Percentiles rank a stretch among this genome's conserved stretches.
Conservation (phyloP, 2,888 invertebrate species). For the Carcina quercana region DNA sequence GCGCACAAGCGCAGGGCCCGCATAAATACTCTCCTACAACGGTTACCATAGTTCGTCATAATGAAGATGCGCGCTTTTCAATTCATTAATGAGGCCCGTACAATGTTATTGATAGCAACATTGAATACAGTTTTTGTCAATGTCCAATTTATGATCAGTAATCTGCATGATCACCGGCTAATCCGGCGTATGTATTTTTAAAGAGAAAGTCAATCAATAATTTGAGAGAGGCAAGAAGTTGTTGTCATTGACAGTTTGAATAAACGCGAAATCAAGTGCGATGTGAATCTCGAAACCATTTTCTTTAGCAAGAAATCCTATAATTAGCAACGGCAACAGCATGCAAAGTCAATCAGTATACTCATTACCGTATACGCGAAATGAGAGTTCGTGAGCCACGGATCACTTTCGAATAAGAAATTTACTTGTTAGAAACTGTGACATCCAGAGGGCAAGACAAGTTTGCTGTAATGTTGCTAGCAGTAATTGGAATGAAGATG, state of each 20-base stretch:
- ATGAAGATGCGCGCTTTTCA: slow-evolving; percentile 64
- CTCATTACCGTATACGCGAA: slow-evolving; percentile 45
- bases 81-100: slow-evolving; percentile 60
- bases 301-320: slow-evolving; percentile 35
- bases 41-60: slow-evolving; percentile 54
- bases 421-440: slow-evolving; percentile 42
- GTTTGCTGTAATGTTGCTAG: slow-evolving; percentile 22
- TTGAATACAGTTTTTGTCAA: slow-evolving; percentile 46
- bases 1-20: slow-evolving; percentile 46
- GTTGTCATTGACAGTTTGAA: slow-evolving; percentile 22
- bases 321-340: slow-evolving; percentile 43
- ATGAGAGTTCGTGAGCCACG: slow-evolving; percentile 47
- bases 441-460: slow-evolving; percentile 37
- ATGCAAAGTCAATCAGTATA: slow-evolving; percentile 45
- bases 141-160: slow-evolving; percentile 44
- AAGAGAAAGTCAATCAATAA: slow-evolving; percentile 39
- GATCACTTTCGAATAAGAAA: slow-evolving; percentile 51
- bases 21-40: slow-evolving; percentile 55
- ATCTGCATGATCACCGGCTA: slow-evolving; percentile 43
- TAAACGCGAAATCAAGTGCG: slow-evolving; percentile 40
- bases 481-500: slow-evolving; percentile 26
- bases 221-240: slow-evolving; percentile 23
- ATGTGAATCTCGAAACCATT: slow-evolving; percentile 27
- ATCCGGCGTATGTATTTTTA: slow-evolving; percentile 41
- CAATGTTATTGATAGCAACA: slow-evolving; percentile 48